Evolutionary conservation across 1,140 invertebrate species (phyloP).

Genomic region (Andrena cerasifolii): DNA sequence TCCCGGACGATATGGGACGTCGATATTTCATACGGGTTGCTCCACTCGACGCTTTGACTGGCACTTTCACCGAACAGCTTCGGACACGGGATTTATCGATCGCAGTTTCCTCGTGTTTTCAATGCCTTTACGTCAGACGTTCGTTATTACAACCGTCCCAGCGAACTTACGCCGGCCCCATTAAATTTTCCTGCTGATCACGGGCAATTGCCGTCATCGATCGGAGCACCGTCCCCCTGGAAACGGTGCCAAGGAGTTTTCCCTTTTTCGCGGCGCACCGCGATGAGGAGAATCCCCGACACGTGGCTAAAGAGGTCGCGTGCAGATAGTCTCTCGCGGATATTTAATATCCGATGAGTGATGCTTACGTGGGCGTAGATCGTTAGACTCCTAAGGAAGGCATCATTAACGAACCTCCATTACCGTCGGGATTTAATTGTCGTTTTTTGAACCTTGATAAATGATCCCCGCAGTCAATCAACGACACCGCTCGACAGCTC

Average conservation of each 20-base stretch:
- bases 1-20: conserved; percentile 18
- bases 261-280: background rate
- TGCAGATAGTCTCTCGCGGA: background rate
- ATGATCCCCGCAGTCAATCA: conserved; percentile 6
- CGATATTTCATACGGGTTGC: conserved; percentile 46
- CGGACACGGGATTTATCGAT: background rate
- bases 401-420: conserved; percentile 44
- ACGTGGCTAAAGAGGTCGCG: conserved; percentile 48
- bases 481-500: background rate
- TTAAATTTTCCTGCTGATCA: no score
- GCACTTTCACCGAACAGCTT: conserved; percentile 39
- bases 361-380: conserved; percentile 50
- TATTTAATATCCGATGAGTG: conserved; percentile 40
- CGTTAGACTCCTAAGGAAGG: conserved; percentile 33
- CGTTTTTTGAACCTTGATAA: conserved; percentile 20
- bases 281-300: conserved; percentile 12
- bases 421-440: conserved; percentile 56
- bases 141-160: background rate
- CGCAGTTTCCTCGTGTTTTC: conserved; percentile 8
- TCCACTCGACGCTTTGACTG: background rate
- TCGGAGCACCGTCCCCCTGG: no score
- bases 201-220: background rate
- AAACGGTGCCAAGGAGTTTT: conserved; percentile 21
- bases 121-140: background rate
- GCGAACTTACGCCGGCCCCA: background rate